Evolutionary conservation across 1,140 invertebrate species (phyloP).

Genomic region (Phymastichus coffea): DNA sequence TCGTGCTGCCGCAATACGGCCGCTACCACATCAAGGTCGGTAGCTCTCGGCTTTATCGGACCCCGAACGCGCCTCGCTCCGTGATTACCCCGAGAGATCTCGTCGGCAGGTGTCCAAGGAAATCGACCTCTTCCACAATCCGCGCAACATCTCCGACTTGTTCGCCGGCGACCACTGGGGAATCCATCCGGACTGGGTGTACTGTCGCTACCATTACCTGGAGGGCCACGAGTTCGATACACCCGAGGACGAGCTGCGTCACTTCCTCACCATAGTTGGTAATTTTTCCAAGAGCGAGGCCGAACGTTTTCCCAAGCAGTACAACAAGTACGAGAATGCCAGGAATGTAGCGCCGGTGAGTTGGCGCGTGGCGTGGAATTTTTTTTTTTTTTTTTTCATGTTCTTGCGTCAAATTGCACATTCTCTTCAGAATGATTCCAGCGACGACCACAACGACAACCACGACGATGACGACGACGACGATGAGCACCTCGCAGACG

Average conservation of each 20-base stretch:
- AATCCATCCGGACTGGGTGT: slow-evolving; percentile 87
- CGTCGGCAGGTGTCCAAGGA: slow-evolving; percentile 9
- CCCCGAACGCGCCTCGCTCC: background rate
- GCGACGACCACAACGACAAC: background rate
- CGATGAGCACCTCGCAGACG: too few species aligned
- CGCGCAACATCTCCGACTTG: slow-evolving; percentile 62
- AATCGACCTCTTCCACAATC: slow-evolving; percentile 6
- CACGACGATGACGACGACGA: background rate
- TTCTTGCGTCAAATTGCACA: too few species aligned
- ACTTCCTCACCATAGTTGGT: slow-evolving; percentile 65
- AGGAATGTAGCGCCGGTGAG: slow-evolving; percentile 1
- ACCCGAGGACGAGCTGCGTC: slow-evolving; percentile 71
- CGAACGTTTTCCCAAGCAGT: slow-evolving; percentile 60
- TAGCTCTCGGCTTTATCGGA: background rate
- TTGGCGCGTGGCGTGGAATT: too few species aligned
- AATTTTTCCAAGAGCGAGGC: slow-evolving; percentile 15
- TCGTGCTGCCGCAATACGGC: slow-evolving; percentile 80
- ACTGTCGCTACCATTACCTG: slow-evolving; percentile 84
- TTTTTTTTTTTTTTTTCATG: too few species aligned
- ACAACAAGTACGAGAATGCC: slow-evolving; percentile 40
- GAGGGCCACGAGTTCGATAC: slow-evolving; percentile 70
- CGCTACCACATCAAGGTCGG: slow-evolving; percentile 69
- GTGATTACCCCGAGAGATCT: background rate
- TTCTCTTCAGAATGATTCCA: background rate
- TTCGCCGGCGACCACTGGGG: slow-evolving; percentile 75